Conservation (phyloP, 2,888 invertebrate species). For the Lycaena phlaeas region DNA sequence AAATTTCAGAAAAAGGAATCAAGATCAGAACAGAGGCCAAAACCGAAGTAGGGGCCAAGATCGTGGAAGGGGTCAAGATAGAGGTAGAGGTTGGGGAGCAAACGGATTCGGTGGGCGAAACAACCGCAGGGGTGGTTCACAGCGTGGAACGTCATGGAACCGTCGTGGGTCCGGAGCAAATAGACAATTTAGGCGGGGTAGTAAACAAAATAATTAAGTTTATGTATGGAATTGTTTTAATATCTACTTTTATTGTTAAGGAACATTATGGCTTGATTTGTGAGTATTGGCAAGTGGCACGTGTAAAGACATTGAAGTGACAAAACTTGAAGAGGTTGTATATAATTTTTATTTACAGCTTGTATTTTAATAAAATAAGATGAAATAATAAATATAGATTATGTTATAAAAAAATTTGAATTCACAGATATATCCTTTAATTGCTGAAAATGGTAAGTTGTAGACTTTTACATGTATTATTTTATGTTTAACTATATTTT, state of each 20-base stretch:
- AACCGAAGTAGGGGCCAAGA: slow-evolving; percentile 35
- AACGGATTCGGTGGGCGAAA: slow-evolving; percentile 26
- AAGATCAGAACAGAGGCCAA: slow-evolving; percentile 37
- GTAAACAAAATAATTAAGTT: slow-evolving; percentile 49
- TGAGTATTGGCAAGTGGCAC: slow-evolving; percentile 33
- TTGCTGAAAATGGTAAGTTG: slow-evolving; percentile 47
- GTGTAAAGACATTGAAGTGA: slow-evolving; percentile 51
- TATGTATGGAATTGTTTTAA: slow-evolving; percentile 17
- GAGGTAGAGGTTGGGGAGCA: slow-evolving; percentile 45
- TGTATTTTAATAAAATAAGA: slow-evolving; percentile 51
- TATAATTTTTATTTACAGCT: slow-evolving; percentile 59
- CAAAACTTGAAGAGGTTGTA: slow-evolving; percentile 55
- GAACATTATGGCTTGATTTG: slow-evolving; percentile 37
- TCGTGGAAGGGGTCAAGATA: slow-evolving; percentile 32
- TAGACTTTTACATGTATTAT: slow-evolving; percentile 34
- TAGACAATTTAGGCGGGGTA: slow-evolving; percentile 54
- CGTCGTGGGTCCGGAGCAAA: slow-evolving; percentile 43
- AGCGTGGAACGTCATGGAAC: slow-evolving; percentile 41
- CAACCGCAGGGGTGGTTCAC: slow-evolving; percentile 27
- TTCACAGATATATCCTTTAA: slow-evolving; percentile 32
- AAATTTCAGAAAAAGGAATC: slow-evolving; percentile 42
- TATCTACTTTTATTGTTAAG: slow-evolving; percentile 12
- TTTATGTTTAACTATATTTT: slow-evolving; percentile 23
- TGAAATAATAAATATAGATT: slow-evolving; percentile 55
- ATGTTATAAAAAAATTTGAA: slow-evolving; percentile 41